phyloP scores from a whole-genome alignment of 35 echinoderm and acorn worm genomes.

The Acanthaster planci region DNA sequence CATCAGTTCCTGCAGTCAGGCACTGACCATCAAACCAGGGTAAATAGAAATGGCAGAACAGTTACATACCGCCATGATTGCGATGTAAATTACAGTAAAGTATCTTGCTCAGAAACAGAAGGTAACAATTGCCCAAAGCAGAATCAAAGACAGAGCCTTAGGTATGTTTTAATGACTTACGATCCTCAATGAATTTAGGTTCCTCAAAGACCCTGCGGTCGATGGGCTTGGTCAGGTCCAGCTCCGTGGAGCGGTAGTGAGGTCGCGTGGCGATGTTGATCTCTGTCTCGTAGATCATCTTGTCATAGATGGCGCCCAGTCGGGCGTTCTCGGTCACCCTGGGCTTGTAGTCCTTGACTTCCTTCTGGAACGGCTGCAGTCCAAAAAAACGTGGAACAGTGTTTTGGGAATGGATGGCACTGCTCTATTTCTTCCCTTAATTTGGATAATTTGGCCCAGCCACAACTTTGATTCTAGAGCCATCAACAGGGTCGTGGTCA shows the following conservation, averaged over 20 bases:
- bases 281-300: conserved; percentile 70
- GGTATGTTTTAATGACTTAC: conserved; percentile 34
- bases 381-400: neutral
- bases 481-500: too few species aligned
- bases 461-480: too few species aligned
- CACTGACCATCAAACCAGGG: too few species aligned
- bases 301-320: conserved; percentile 76
- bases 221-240: conserved; percentile 78
- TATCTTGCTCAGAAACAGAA: too few species aligned
- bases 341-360: conserved; percentile 91
- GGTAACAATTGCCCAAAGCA: too few species aligned
- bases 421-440: too few species aligned
- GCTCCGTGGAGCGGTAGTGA: conserved; percentile 77
- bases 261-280: conserved; percentile 75
- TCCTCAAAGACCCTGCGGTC: conserved; percentile 63
- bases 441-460: too few species aligned
- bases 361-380: conserved; percentile 80
- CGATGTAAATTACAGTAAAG: too few species aligned
- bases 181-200: conserved; percentile 84
- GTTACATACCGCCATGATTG: too few species aligned
- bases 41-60: too few species aligned
- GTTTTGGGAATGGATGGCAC: neutral
- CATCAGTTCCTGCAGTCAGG: too few species aligned
- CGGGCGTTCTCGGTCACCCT: conserved; percentile 79
- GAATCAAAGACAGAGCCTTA: too few species aligned